Percentiles rank a stretch among this genome's conserved stretches.
Evolutionary conservation across 2,888 invertebrate species (phyloP).

Genomic region (Mesoligia furuncula): DNA sequence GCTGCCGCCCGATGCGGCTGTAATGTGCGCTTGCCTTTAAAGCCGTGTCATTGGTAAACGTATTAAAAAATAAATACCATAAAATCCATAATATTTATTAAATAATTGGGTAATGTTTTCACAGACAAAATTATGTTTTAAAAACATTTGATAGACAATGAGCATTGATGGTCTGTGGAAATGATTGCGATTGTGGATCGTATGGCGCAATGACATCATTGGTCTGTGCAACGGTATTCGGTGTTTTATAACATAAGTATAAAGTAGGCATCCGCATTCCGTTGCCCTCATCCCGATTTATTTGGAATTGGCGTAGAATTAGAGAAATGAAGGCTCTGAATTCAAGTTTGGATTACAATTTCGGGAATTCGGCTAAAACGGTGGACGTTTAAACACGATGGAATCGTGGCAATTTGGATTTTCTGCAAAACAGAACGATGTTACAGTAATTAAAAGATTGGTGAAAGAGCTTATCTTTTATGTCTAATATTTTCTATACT

Average conservation of each 20-base stretch:
- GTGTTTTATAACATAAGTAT: not conserved
- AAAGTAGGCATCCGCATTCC: not conserved
- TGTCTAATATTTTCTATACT: not conserved
- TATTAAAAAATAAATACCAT: not conserved
- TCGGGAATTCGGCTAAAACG: not conserved
- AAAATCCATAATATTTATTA: not conserved
- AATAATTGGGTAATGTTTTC: not conserved
- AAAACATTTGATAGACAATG: slow-evolving; percentile 2
- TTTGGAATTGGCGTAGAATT: not conserved
- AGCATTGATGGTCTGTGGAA: not conserved
- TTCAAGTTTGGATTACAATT: not conserved
- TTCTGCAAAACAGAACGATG: not conserved
- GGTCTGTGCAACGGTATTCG: not conserved
- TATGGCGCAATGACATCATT: not conserved
- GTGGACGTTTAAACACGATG: not conserved
- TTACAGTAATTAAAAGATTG: not conserved
- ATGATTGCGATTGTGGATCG: not conserved
- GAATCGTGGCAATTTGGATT: not conserved
- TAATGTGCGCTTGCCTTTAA: not conserved
- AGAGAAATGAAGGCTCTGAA: not conserved
- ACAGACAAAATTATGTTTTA: not conserved
- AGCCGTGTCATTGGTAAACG: not conserved
- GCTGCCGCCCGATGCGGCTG: not conserved
- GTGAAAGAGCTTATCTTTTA: not conserved
- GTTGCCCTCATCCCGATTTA: not conserved